Evolutionary conservation across 2,113 vertebrate species (phyloP), one percentile per base, ranked within the genome.

Genomic region (Pungitius pungitius): DNA sequence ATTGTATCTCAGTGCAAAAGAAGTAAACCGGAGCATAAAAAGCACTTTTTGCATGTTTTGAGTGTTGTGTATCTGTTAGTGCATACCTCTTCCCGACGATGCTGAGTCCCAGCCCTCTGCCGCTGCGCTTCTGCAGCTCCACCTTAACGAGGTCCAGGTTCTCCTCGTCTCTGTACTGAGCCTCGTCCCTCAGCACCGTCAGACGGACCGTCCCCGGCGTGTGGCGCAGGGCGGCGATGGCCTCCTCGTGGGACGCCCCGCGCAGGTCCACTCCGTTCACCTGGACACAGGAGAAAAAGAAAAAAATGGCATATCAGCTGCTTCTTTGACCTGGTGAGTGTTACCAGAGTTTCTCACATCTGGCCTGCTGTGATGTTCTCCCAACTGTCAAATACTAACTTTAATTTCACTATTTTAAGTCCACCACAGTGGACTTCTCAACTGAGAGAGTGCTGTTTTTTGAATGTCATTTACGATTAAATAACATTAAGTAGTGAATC

Each of bases 81-180:
- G 45, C 3, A 1, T 54, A 97, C 98, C 97, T 94, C 88, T 99
- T 99, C 14, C 97, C 96, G 2, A 97, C 97, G 24, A 99, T 99
- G 91, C 97, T 98, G 78, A 99, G 94, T 17, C 98, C 98, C 57
- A 99, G 92, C 0, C 98, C 98, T 12, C 98, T 90, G 43, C 98
- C 97, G 0, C 86, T 91, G 90, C 94, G 98, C 90, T 97, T 97
- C 61, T 96, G 96, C 77, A 99, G 94, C 2, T 97, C 95, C 72
- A 98, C 94, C 1, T 83, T 76, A 74, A 99, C 95, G 3, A 96
- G 9, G 26, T 97, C 96, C 80, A 98, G 80, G 91, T 96, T 97
- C 56, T 97, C 95, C 86, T 97, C 95, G 6, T 97, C 96, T 58
- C 94, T 92, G 91, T 95, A 96, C 77, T 95, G 96, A 0, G 94